Evolutionary conservation across 92 coral and sea anemone genomes (phyloP).

Genomic region (Plumapathes pennacea): DNA sequence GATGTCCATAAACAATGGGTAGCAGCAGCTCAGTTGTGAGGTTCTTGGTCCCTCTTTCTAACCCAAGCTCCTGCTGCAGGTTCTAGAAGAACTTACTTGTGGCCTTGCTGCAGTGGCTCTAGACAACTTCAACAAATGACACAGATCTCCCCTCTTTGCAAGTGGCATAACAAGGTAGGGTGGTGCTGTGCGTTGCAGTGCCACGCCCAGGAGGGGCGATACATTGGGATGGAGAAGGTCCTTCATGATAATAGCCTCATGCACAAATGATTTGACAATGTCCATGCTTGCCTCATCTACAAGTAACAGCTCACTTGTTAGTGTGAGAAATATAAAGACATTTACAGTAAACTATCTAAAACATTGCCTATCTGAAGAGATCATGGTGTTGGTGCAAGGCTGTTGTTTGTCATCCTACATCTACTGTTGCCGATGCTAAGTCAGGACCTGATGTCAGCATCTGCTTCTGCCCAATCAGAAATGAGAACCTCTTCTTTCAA

Average conservation of each 20-base stretch:
- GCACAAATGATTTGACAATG: slow-evolving; percentile 41
- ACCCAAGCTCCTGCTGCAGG: too few relatives aligned
- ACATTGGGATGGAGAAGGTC: slow-evolving; percentile 63
- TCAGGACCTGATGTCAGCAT: not conserved
- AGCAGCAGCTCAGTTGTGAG: too few relatives aligned
- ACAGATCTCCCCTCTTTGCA: slow-evolving; percentile 40
- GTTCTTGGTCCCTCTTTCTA: too few relatives aligned
- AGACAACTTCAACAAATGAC: slow-evolving; percentile 44
- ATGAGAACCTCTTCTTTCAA: too few relatives aligned
- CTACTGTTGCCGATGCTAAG: not conserved
- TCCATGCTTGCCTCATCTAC: slow-evolving; percentile 48
- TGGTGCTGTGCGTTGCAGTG: slow-evolving; percentile 50
- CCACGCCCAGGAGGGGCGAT: slow-evolving; percentile 60
- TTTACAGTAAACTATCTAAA: too few relatives aligned
- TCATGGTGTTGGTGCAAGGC: not conserved
- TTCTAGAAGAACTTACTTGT: too few relatives aligned
- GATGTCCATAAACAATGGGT: too few relatives aligned
- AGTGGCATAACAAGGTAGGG: slow-evolving; percentile 51
- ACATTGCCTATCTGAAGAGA: not conserved
- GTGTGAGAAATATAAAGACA: too few relatives aligned
- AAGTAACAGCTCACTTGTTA: not conserved
- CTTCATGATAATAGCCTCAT: slow-evolving; percentile 46
- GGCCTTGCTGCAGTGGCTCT: slow-evolving; percentile 25
- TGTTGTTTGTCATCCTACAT: too few relatives aligned
- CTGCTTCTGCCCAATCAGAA: too few relatives aligned